Evolutionary conservation across 64 coral and sea anemone species (phyloP), one percentile per base, ranked within the genome.

Genomic region (Montipora foliosa): DNA sequence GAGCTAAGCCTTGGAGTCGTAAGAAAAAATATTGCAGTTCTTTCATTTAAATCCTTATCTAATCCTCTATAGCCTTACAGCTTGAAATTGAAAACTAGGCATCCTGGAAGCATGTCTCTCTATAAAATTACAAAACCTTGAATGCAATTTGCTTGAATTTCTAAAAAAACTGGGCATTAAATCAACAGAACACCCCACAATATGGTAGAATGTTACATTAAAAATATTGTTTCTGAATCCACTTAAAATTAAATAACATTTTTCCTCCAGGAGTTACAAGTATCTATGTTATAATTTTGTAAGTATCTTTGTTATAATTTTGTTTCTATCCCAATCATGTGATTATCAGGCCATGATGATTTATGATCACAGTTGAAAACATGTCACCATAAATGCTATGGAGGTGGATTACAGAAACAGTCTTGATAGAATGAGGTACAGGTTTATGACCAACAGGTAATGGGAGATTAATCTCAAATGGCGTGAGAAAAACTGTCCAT

Each of bases 361-460:
- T 22, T 22, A 0, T 22, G 22, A 22, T 22, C 22, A 22, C 22
- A 22, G 22, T 22, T 25, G 52, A 55, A 55, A 55, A 10, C 52
- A 55, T 55, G 70, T 25, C 70, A 74, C 70, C 70, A 74, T 74
- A 74, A 74, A 8, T 74, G 70, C 70, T 74, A 74, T 74, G 70
- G 70, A 74, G 70, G 70, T 74, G 70, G 70, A 74, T 74, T 74
- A 74, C 70, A 74, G 70, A 74, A 74, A 9, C 70, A 74, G 16
- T 74, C 70, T 74, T 74, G 70, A 74, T 74, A 74, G 70, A 74
- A 74, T 74, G 70, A 9, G 70, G 19, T 74, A 74, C 70, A 74
- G 70, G 70, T 74, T 74, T 74, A 74, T 74, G 70, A 74, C 70
- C 70, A 74, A 74, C 70, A 74, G 70, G 19, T 74, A 69, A 69